Evolutionary conservation across 2,888 invertebrate species (phyloP).

Genomic region (Brachynemurus nebulosus): DNA sequence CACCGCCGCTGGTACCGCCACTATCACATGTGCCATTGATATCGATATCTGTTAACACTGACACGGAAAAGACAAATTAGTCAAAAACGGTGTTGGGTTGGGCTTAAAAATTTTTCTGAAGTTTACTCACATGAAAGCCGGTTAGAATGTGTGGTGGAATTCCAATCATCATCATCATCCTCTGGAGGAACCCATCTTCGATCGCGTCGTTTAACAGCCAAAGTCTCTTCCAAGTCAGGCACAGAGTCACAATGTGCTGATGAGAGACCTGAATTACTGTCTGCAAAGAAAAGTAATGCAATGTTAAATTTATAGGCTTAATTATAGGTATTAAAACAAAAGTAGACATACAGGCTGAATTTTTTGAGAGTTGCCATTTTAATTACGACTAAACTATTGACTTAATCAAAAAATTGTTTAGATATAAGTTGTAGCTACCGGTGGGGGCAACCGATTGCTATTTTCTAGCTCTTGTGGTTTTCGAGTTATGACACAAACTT

Average conservation of each 20-base stretch:
- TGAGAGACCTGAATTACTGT: slow-evolving; percentile 9
- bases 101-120: neutral
- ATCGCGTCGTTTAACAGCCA: slow-evolving; percentile 25
- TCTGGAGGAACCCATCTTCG: slow-evolving; percentile 27
- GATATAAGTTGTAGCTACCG: too few relatives aligned
- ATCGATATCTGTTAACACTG: slow-evolving; percentile 45
- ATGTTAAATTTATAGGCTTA: too few relatives aligned
- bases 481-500: too few relatives aligned
- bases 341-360: too few relatives aligned
- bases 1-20: slow-evolving; percentile 4
- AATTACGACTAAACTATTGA: too few relatives aligned
- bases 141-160: slow-evolving; percentile 31
- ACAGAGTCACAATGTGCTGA: slow-evolving; percentile 27
- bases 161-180: slow-evolving; percentile 30
- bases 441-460: too few relatives aligned
- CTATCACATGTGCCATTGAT: slow-evolving; percentile 34
- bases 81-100: neutral
- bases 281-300: too few relatives aligned
- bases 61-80: slow-evolving; percentile 7
- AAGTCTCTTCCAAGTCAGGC: slow-evolving; percentile 27
- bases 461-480: too few relatives aligned
- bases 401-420: too few relatives aligned
- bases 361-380: too few relatives aligned
- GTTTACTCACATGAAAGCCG: slow-evolving; percentile 33
- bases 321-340: too few relatives aligned